These are phyloP conservation scores for Coregonus suidteri DNA, from an alignment of 2,797 vertebrate genomes.

Conservation along the genomic window DNA sequence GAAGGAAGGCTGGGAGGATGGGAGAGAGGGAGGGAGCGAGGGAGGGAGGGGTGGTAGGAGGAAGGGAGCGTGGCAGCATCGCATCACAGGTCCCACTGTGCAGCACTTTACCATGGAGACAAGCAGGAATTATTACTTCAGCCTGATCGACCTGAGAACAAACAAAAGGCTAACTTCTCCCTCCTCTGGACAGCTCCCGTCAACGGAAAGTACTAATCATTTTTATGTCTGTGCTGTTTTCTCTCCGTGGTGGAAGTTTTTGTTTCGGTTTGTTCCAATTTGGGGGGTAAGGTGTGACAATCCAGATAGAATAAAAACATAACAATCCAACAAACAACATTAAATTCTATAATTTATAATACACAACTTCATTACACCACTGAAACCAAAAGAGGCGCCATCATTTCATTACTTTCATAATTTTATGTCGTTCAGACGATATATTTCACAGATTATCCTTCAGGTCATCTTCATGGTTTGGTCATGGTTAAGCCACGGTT, in stretches of 20 bases:
- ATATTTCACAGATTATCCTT: slow-evolving; percentile 26
- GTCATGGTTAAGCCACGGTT: slow-evolving; percentile 31
- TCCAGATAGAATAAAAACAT: background rate
- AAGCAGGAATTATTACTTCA: background rate
- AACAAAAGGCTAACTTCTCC: background rate
- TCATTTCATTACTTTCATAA: background rate
- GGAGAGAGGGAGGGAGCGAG: slow-evolving; percentile 35
- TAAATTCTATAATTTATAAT: background rate
- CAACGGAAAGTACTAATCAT: background rate
- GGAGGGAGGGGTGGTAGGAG: background rate
- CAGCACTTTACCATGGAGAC: background rate
- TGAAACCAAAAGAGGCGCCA: background rate
- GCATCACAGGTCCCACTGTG: background rate
- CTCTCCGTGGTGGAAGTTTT: background rate
- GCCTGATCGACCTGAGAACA: background rate
- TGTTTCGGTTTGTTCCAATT: too few species aligned
- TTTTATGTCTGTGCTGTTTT: background rate
- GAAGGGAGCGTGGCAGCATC: background rate
- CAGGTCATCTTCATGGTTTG: slow-evolving; percentile 30
- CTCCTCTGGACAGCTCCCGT: background rate
- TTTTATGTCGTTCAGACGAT: slow-evolving; percentile 24
- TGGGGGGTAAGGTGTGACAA: background rate
- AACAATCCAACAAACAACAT: background rate
- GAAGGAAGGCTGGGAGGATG: too few species aligned
- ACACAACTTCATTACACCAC: background rate